Base-by-base conservation (phyloP, 1,140 invertebrate species). In the Drosophila baimaii region DNA sequence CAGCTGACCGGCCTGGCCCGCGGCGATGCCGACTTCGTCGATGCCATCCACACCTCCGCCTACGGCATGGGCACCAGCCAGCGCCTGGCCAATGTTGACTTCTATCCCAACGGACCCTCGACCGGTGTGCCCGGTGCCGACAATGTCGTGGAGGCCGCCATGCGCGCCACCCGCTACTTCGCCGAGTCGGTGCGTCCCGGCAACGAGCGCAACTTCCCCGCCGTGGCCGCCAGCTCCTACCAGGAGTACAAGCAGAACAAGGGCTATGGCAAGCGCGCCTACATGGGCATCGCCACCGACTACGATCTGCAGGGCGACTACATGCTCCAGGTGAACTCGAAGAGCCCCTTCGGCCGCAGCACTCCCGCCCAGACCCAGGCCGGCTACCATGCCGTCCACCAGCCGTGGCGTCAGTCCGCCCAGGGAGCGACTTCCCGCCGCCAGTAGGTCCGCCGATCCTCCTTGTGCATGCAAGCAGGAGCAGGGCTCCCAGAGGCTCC, bases 21-120 rank as follows among this genome's bases (percentile, higher is more conserved):
- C 8, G 89, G 71, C 43, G 94, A 95, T 88, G 94, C 94, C 2
- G 91, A 92, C 23, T 95, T 94, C 51, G 94, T 95, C 1, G 96
- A 97, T 79, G 94, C 95, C 3, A 95, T 97, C 70, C 96, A 97
- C 80, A 96, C 95, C 0, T 96, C 95, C 72, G 94, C 93, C n/a
- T 95, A 95, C 1, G 94, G 95, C 37, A 94, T 96, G 83, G 96
- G 96, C 2, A 94, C 96, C 54, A 91, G 93, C 46, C 93, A 94
- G 54, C 93, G 94, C 23, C 92, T 94, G 75, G 96, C 95, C 23
- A 93, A 95, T 75, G 94, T 93, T 4, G 96, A 97, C 91, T 97
- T 97, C 93, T 97, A 94, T 83, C 96, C 96, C 0, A 97, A 97
- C 91, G 94, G 95, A 37, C 83, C 81, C 25, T 58, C 59, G 2